phyloP scores from a whole-genome alignment of 1,140 invertebrate species.

The Apis mellifera region Amel_HAv3.1 CM009942.2:9993501-9994000 shows the following conservation, averaged over 20 bases:
- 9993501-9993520: no score
- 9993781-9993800: conserved; percentile 27
- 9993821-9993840: background rate
- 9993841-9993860: background rate
- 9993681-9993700: conserved; percentile 37
- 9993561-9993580: conserved; percentile 3
- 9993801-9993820: background rate
- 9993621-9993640: conserved; percentile 31
- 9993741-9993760: conserved; percentile 59
- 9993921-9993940: background rate
- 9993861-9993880: conserved; percentile 36
- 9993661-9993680: background rate
- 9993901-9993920: conserved; percentile 19
- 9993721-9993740: conserved; percentile 51
- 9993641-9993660: conserved; percentile 38
- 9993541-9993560: background rate
- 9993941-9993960: background rate
- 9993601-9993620: conserved; percentile 41
- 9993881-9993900: conserved; percentile 28
- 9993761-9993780: conserved; percentile 58
- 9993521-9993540: background rate
- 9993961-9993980: background rate
- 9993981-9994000: background rate
- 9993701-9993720: conserved; percentile 31
- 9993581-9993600: conserved; percentile 35